phyloP scores from a whole-genome alignment of 2,113 vertebrate species.

The Shinisaurus crocodilurus region DNA sequence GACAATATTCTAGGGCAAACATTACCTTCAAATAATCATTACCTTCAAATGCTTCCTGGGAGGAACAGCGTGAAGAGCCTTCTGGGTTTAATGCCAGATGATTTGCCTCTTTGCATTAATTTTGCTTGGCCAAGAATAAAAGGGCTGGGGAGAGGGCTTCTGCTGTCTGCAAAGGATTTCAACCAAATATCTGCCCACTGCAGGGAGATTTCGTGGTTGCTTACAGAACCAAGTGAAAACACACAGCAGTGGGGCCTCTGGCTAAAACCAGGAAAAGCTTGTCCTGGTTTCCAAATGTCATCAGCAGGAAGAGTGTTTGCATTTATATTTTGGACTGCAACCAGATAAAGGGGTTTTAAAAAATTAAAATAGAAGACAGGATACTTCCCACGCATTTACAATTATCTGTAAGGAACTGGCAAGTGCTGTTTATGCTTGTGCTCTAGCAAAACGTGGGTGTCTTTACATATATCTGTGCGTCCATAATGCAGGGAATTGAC shows the following conservation, averaged over 20 bases:
- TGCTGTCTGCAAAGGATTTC: background rate
- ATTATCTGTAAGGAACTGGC: background rate
- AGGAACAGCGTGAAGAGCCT: conserved; percentile 17
- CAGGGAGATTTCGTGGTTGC: conserved; percentile 34
- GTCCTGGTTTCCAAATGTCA: conserved; percentile 33
- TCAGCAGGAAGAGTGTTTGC: conserved; percentile 44
- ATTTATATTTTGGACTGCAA: conserved; percentile 15
- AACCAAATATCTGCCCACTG: conserved; percentile 42
- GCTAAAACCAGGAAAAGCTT: conserved; percentile 37
- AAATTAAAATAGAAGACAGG: conserved; percentile 26
- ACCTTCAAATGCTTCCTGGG: conserved; percentile 23
- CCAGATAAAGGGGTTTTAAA: conserved; percentile 35
- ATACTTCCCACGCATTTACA: conserved; percentile 1
- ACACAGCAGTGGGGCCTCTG: conserved; percentile 14
- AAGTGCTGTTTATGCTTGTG: fast-evolving
- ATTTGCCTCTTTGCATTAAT: conserved; percentile 30
- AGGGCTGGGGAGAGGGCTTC: background rate
- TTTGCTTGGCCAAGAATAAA: conserved; percentile 17
- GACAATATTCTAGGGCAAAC: conserved; percentile 23
- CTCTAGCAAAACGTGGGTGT: background rate
- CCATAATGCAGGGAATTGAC: background rate
- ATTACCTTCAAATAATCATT: conserved; percentile 18
- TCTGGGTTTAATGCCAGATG: background rate
- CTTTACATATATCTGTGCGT: background rate
- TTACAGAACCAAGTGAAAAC: conserved; percentile 49